Base-by-base conservation (phyloP, 2,888 invertebrate genomes). In the Choreutis nemorana region DNA sequence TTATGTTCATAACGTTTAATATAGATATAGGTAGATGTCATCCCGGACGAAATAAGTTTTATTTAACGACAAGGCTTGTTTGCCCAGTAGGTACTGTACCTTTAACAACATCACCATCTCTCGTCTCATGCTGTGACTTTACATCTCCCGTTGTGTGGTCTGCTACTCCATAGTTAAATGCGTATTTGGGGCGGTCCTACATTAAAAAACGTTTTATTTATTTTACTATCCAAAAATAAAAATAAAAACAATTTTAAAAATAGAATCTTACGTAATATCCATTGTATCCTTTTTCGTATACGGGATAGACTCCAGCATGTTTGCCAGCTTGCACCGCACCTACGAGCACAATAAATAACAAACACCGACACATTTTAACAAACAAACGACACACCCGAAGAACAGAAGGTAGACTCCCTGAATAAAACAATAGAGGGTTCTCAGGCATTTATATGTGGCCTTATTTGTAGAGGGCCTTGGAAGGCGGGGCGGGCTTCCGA, bases 41-140 rank as follows among this genome's bases (percentile, higher is more conserved):
- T n/a, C n/a, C n/a, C n/a, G n/a, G n/a, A n/a, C n/a, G n/a, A n/a
- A n/a, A n/a, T n/a, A n/a, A n/a, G n/a, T n/a, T n/a, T n/a, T n/a
- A n/a, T n/a, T n/a, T n/a, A n/a, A n/a, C n/a, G n/a, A n/a, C n/a
- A n/a, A n/a, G n/a, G n/a, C n/a, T n/a, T n/a, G n/a, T n/a, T n/a
- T n/a, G n/a, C n/a, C n/a, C n/a, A n/a, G n/a, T n/a, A n/a, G n/a
- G n/a, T n/a, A n/a, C n/a, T n/a, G n/a, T 57, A 84, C 84, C 84
- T 73, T 84, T 84, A 1, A 85, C 85, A 23, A 83, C 78, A 51
- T 84, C 85, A 1, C 85, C 85, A 32, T 85, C 83, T 41, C 85
- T 79, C 0, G 83, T 81, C 50, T 85, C 85, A 35, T 84, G 84
- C 44, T 85, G 85, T 3, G 84, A 84, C 49, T 85, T 85, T 1